Evolutionary conservation across 2,113 vertebrate species (phyloP), one percentile per base, ranked within the genome.

Genomic region (Phylloscopus trochiloides): DNA sequence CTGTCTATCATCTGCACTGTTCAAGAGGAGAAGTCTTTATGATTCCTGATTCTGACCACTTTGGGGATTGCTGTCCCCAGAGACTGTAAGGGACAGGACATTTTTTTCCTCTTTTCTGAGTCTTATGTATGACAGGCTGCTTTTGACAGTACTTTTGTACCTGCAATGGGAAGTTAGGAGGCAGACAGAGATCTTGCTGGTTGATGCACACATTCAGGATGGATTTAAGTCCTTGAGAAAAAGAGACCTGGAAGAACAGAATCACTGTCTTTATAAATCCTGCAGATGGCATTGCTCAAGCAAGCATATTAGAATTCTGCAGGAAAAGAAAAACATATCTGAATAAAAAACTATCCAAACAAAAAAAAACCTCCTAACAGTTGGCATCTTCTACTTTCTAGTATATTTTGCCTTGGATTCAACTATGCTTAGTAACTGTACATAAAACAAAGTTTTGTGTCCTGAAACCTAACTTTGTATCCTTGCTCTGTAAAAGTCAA

Each of bases 271-370:
- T 76, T 55, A 70, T 70, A 90, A 89, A 94, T 61, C 92, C 67
- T 84, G 93, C 58, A 85, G 75, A 87, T 77, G 36, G 77, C 95
- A 95, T 96, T 85, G 68, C 34, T 65, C 87, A 91, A 72, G 71
- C 47, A 84, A 77, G 29, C 12, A 11, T 54, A 15, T 72, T 81
- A 66, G 34, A 80, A 74, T 50, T 86, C 72, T 77, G 57, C 32
- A 29, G 43, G 36, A 77, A 84, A 73, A 96, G 82, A 65, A 75
- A 68, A 78, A 34, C 26, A 5, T 6, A 40, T 55, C 66, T 71
- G 68, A 87, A 86, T 67, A 82, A 87, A 81, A 96, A 96, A 67
- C 50, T 47, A 62, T 34, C 51, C 43, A 42, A 73, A 67, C 11
- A 75, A 89, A 86, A 86, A 88, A 81, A 68, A 86, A 93, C 2